phyloP scores from a whole-genome alignment of 2,888 invertebrate species.

The Chrysopilus asiliformis region DNA sequence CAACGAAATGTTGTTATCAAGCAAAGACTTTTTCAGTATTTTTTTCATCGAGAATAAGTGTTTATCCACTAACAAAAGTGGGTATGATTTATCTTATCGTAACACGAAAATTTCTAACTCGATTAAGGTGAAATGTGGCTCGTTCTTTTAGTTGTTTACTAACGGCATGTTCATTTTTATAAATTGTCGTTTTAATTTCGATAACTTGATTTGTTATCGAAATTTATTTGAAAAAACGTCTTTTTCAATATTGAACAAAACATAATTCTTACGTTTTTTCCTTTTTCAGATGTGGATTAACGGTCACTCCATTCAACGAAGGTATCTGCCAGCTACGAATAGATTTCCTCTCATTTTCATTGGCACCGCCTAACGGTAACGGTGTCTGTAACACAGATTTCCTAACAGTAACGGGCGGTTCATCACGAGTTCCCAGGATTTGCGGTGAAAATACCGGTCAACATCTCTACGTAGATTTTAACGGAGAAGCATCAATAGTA shows the following conservation, averaged over 20 bases:
- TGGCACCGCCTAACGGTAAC: constrained; percentile 60
- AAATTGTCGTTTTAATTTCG: background rate
- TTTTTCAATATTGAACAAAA: background rate
- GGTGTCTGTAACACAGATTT: constrained; percentile 59
- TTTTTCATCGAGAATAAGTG: too few species aligned
- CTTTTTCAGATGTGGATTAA: constrained; percentile 48
- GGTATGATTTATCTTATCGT: too few species aligned
- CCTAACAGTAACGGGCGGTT: constrained; percentile 54
- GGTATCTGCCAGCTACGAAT: constrained; percentile 49
- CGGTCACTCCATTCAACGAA: constrained; percentile 53
- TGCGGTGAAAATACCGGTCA: constrained; percentile 75
- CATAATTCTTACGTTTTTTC: background rate
- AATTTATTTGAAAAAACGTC: background rate
- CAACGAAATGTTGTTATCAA: too few species aligned
- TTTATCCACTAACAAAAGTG: too few species aligned
- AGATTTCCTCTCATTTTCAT: constrained; percentile 58
- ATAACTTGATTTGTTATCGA: background rate
- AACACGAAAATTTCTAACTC: too few species aligned
- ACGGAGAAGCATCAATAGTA: constrained; percentile 50
- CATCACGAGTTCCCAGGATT: constrained; percentile 51
- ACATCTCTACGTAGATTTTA: constrained; percentile 63
- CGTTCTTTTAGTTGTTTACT: too few species aligned
- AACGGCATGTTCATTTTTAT: too few species aligned
- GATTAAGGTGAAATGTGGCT: too few species aligned
- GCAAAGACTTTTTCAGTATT: too few species aligned